These are phyloP conservation scores for Arion vulgaris DNA, from an alignment of 1,140 invertebrate genomes.

Conservation along the genomic window DNA sequence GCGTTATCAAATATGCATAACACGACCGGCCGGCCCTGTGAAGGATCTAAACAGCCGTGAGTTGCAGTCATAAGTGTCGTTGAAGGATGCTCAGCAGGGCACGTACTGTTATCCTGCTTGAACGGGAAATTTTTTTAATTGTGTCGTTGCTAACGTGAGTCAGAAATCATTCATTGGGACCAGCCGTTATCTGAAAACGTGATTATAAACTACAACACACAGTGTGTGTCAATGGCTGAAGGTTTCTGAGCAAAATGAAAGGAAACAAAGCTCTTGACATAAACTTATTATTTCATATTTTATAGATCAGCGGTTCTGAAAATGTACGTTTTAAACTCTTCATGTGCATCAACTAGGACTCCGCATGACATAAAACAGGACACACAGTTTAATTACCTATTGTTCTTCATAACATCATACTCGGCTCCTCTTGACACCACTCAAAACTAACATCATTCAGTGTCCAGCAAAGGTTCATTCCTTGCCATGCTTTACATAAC, in stretches of 20 bases:
- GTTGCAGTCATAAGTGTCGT: neutral
- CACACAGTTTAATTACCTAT: neutral
- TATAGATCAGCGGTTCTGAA: no score
- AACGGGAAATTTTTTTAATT: neutral
- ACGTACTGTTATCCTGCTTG: neutral
- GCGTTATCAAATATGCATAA: conserved; percentile 11
- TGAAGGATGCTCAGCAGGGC: neutral
- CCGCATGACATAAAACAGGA: neutral
- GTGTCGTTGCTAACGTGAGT: neutral
- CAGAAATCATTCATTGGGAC: neutral
- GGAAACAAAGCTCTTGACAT: neutral
- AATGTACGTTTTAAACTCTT: no score
- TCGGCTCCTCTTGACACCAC: no score
- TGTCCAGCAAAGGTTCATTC: no score
- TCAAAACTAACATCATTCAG: no score
- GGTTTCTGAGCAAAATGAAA: neutral
- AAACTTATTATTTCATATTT: neutral
- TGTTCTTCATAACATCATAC: neutral
- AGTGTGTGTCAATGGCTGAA: neutral
- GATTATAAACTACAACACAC: neutral
- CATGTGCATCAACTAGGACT: neutral
- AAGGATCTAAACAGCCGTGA: neutral
- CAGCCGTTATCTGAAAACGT: neutral
- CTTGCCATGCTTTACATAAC: no score
- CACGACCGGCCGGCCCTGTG: neutral